Base-by-base conservation (phyloP, 2,113 vertebrate genomes). In the Aplodontia rufa region DNA sequence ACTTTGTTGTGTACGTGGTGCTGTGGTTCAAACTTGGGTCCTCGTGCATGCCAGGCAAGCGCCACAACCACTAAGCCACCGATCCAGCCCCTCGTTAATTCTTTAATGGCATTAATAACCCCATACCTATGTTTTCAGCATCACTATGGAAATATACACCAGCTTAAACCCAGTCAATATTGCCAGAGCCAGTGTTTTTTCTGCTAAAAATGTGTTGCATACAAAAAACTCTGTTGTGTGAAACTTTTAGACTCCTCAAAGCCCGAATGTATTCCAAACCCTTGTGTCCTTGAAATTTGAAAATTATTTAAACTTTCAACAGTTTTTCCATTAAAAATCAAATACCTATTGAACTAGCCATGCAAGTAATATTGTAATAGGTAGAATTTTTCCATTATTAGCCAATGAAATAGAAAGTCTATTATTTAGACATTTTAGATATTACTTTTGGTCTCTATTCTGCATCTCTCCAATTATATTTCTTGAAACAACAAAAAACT, bases 401-500 rank as follows among this genome's bases (percentile, higher is more conserved):
- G 42, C 20, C 35, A 51, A 17, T 45, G 32, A 47, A 69, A 90
- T 28, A 81, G 42, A 58, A 45, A 53, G 32, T 78, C 49, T 74
- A 66, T 60, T 51, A 75, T 66, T 66, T 84, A 69, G n/a, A 86
- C 55, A 81, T 78, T 91, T 78, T 71, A 51, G 26, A 47, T 55
- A 40, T 32, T 3, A 49, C 68, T 74, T 68, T 14, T 22, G 80
- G 19, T 62, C 42, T 79, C 35, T 85, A 1, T 85, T 95, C 58
- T 81, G 40, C 1, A 91, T 40, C 4, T 45, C 55, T 90, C 64
- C 80, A 76, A 68, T 45, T 80, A 42, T 58, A 82, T 68, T 53
- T 32, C 40, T 88, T 78, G 19, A 82, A 90, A 96, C 22, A 96
- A 91, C 62, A 93, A 88, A 88, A 49, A 90, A 14, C 1, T 42